These are phyloP conservation scores for Hemibagrus guttatus DNA, from an alignment of 2,797 vertebrate genomes.

Conservation along the genomic window DNA sequence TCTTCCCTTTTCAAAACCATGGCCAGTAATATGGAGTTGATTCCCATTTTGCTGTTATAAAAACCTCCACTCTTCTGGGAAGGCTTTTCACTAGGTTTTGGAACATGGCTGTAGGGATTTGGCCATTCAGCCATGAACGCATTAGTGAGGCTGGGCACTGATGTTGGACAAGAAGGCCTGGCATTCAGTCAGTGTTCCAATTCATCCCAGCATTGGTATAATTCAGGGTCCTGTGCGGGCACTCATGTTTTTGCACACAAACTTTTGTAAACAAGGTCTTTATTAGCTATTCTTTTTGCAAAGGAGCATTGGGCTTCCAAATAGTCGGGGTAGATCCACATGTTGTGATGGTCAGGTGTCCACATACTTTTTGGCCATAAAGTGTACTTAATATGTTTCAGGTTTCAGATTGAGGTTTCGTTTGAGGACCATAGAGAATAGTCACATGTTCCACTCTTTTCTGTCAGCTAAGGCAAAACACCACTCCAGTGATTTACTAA, in stretches of 20 bases:
- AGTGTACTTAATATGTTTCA: background rate
- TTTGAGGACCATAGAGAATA: conserved; percentile 6
- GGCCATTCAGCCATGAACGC: background rate
- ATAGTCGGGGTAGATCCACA: background rate
- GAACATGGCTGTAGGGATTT: background rate
- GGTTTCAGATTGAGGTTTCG: background rate
- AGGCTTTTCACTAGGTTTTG: background rate
- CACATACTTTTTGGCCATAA: background rate
- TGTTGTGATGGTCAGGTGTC: background rate
- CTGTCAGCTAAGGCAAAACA: conserved; percentile 68
- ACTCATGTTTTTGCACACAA: background rate
- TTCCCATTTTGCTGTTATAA: background rate
- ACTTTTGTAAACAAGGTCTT: background rate
- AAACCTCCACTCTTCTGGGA: background rate
- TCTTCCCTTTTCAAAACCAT: background rate
- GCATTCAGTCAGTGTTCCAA: background rate
- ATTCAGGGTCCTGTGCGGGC: background rate
- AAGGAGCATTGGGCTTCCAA: background rate
- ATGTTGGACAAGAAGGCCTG: background rate
- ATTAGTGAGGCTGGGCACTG: background rate
- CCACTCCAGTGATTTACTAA: conserved; percentile 76
- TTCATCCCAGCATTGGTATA: background rate
- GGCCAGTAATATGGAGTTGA: background rate
- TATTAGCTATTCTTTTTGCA: background rate
- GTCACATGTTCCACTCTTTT: conserved; percentile 60